phyloP scores from a whole-genome alignment of 1,140 invertebrate genomes.

The Macrosteles quadrilineatus region DNA sequence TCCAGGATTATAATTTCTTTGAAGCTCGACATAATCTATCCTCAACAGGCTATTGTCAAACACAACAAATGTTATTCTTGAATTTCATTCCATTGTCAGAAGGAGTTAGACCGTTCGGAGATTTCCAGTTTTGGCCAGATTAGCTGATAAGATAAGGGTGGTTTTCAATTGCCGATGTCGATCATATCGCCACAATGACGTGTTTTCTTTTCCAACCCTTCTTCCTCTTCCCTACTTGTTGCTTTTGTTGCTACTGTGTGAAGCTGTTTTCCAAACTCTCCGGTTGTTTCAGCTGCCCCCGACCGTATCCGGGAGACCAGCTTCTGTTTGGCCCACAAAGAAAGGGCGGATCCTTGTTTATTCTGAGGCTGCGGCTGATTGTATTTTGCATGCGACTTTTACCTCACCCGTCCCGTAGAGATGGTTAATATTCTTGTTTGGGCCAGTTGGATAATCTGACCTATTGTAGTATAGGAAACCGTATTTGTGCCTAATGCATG shows the following conservation, averaged over 20 bases:
- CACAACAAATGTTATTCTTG: constrained; percentile 9
- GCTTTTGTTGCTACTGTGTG: neutral
- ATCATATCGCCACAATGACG: neutral
- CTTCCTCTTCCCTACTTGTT: neutral
- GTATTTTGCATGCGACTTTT: too few species aligned
- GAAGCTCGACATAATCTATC: too few species aligned
- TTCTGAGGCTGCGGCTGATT: too few species aligned
- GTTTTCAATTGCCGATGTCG: neutral
- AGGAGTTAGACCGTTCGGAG: constrained; percentile 12
- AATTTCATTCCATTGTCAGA: constrained; percentile 8
- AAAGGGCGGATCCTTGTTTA: too few species aligned
- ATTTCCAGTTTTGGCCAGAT: neutral
- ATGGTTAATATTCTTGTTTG: too few species aligned
- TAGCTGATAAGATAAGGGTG: neutral
- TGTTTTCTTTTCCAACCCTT: constrained; percentile 1
- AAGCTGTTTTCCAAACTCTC: constrained; percentile 4
- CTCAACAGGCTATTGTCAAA: neutral
- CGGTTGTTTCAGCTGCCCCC: constrained; percentile 3
- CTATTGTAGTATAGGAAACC: too few species aligned
- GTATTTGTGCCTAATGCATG: too few species aligned
- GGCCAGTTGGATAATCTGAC: too few species aligned
- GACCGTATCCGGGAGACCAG: neutral
- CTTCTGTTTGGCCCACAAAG: too few species aligned
- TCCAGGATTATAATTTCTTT: too few species aligned
- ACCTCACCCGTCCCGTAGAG: too few species aligned